These are phyloP conservation scores for Muntiacus muntjak DNA, from an alignment of 2,113 vertebrate species.

Conservation along the genomic window DNA sequence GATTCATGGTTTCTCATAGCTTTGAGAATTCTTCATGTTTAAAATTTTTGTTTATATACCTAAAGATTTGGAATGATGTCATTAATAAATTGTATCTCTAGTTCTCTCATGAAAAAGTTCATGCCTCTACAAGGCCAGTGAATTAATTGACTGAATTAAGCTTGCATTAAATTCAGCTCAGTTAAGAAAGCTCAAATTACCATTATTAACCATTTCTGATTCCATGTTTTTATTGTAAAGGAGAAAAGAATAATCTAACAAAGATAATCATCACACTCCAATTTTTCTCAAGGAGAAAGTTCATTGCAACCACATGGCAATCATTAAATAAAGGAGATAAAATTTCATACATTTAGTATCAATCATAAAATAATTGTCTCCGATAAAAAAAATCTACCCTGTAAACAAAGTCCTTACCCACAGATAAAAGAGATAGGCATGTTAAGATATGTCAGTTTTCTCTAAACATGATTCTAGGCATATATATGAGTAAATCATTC, in stretches of 20 bases:
- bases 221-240: not conserved
- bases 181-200: not conserved
- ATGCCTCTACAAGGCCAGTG: not conserved
- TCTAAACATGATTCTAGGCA: not conserved
- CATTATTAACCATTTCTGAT: not conserved
- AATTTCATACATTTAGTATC: not conserved
- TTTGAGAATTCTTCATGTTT: slow-evolving; percentile 4
- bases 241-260: not conserved
- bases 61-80: slow-evolving; percentile 30
- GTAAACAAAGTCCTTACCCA: not conserved
- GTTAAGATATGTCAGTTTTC: not conserved
- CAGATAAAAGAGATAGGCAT: not conserved
- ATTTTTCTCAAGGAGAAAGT: slow-evolving; percentile 5
- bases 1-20: not conserved
- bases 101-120: not conserved
- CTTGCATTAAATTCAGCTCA: slow-evolving; percentile 31
- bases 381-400: not conserved
- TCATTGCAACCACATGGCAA: not conserved
- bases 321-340: not conserved
- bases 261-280: not conserved
- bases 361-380: not conserved
- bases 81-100: slow-evolving; percentile 22
- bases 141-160: slow-evolving; percentile 19
- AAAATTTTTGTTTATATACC: slow-evolving; percentile 14
- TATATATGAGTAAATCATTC: not conserved